Evolutionary conservation across 2,797 vertebrate genomes (phyloP), one percentile per base, ranked within the genome.

Genomic region (Gobionotothen gibberifrons): DNA sequence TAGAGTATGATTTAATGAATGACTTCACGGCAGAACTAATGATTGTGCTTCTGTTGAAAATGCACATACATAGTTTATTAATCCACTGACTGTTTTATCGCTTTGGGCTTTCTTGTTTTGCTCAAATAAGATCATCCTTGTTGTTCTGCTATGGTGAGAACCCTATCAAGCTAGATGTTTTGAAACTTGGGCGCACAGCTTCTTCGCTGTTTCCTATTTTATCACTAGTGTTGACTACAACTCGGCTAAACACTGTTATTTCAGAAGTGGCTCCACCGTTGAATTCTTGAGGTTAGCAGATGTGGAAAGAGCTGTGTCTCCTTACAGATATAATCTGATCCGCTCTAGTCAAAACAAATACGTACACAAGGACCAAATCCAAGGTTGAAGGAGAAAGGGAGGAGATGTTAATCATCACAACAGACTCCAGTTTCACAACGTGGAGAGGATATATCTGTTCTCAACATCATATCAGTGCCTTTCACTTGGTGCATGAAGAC

Each of bases 301-400:
- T 68, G 80, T 79, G 61, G 76, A 83, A 74, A 64, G 72, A 82
- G 56, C 49, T 9, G 51, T 19, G 76, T 84, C 83, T 88, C 77
- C 72, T 76, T 7, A 1, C 48, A 77, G 89, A 85, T 76, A 49
- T 4, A 44, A 88, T 90, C 88, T 80, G 55, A 74, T 74, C 77
- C 17, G 9, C 66, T n/a, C 71, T 62, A 91, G 90, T 70, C 91
- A 85, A 89, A 92, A 91, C 91, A 92, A 76, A 75, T 59, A 39
- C 5, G 44, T 39, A 43, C 8, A 13, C 29, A 7, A 29, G 70
- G 60, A 47, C 11, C n/a, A 32, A 61, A 73, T 60, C 36, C 62
- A 40, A 74, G 80, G 76, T 29, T 57, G 64, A 75, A 53, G 4
- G 36, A 29, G 49, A 47, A 63, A 43, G 29, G 53, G 58, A 47